Percentiles rank a stretch among this genome's conserved stretches.
phyloP scores from a whole-genome alignment of 2,888 invertebrate species.

The Fragum fragum region DNA sequence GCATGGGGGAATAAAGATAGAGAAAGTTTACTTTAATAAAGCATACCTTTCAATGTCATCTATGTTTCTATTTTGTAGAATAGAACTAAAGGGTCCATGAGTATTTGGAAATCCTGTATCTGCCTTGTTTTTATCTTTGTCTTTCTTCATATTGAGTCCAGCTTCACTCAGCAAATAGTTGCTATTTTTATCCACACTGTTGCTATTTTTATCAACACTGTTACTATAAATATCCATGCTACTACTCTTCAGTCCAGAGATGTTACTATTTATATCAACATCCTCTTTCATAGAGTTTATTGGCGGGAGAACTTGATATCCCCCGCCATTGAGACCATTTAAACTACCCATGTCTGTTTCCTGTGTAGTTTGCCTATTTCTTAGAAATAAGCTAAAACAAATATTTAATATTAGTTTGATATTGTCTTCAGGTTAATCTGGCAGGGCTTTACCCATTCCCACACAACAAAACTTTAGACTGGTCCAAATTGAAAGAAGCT shows the following conservation, averaged over 20 bases:
- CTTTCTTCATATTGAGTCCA: not conserved
- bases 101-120: not conserved
- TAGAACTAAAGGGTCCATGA: slow-evolving; percentile 55
- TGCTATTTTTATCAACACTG: slow-evolving; percentile 42
- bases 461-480: too few species aligned
- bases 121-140: not conserved
- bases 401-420: too few species aligned
- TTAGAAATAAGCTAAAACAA: too few species aligned
- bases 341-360: slow-evolving; percentile 1
- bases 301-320: slow-evolving; percentile 55
- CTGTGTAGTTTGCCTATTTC: too few species aligned
- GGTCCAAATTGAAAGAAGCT: too few species aligned
- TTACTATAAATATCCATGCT: slow-evolving; percentile 37
- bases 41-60: slow-evolving; percentile 42
- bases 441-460: too few species aligned
- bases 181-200: slow-evolving; percentile 26
- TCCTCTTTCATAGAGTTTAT: slow-evolving; percentile 26
- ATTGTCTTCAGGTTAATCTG: too few species aligned
- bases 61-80: slow-evolving; percentile 36
- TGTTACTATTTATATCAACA: slow-evolving; percentile 24
- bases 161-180: slow-evolving; percentile 5
- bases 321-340: slow-evolving; percentile 22
- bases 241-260: slow-evolving; percentile 29
- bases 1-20: too few species aligned
- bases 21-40: too few species aligned